Evolutionary conservation across 1,140 invertebrate genomes (phyloP), one percentile per base, ranked within the genome.

Genomic region (Heliconius himera): DNA sequence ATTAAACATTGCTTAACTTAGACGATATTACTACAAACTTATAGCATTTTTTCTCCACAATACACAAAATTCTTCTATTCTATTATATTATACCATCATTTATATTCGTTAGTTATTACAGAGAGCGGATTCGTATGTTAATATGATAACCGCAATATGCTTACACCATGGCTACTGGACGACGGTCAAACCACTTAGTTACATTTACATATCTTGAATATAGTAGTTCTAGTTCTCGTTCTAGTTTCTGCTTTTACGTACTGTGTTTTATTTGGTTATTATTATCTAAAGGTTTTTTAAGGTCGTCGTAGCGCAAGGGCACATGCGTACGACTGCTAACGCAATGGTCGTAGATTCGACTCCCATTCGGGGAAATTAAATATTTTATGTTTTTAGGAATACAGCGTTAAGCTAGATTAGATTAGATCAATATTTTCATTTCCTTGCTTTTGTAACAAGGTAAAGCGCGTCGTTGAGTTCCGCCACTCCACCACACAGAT

Each of bases 171-270:
- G 60, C 29, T 66, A 66, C 60, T 66, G 26, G 60, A 29, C n/a
- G 9, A 60, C 60, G 60, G 60, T 66, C 60, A 66, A 66, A 66
- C 60, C 60, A 66, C 60, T 66, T 29, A 66, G 60, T 6, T 66
- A 9, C 1, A 66, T 66, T 66, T 66, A 29, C 60, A 66, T 66
- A 29, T 29, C 60, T 66, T n/a, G 26, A 66, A n/a, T 66, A 46
- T 54, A 54, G 51, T 16, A 54, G 13, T 46, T 46, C 41, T 46
- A 46, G 22, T 26, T 66, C 60, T 66, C 26, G 22, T 29, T 66
- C 60, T 29, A 66, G 60, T 29, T 66, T 29, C 5, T 9, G n/a
- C n/a, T 22, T 56, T 3, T 56, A 60, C 4, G 2, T 3, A 11
- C n/a, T 60, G 9, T 66, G 29, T 29, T 66, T 66, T 66, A 3